A percentile compares a stretch with the other conserved stretches of the same genome.
These are phyloP conservation scores for Chloroceryle amazona DNA, from an alignment of 2,797 vertebrate species.

Conservation along the genomic window DNA sequence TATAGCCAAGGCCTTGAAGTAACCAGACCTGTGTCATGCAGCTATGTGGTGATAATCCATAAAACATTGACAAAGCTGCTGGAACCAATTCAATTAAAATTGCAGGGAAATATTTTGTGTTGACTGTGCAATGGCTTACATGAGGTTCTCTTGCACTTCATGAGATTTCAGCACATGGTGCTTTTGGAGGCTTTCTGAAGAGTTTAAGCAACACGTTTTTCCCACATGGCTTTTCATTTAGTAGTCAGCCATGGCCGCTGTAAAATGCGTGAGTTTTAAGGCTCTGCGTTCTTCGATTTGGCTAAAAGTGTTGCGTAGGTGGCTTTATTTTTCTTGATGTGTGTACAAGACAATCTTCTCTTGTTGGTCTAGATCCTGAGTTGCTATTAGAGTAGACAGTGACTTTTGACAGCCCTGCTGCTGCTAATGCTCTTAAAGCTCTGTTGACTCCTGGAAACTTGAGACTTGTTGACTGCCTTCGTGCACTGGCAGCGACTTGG, in stretches of 20 bases:
- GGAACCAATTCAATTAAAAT: neutral
- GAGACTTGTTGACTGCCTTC: conserved; percentile 42
- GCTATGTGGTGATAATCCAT: neutral
- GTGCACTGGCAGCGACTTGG: neutral
- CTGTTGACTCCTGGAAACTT: conserved; percentile 1
- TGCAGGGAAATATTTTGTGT: neutral
- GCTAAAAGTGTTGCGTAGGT: rapidly evolving
- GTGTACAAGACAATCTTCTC: neutral
- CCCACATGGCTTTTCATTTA: neutral
- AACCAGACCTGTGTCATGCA: neutral
- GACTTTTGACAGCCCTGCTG: neutral
- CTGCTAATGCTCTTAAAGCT: neutral
- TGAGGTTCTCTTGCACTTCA: neutral
- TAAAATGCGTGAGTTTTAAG: neutral
- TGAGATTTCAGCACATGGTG: neutral
- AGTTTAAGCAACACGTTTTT: neutral
- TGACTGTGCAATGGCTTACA: neutral
- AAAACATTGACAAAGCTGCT: neutral
- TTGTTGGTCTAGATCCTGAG: neutral
- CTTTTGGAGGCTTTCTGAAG: neutral
- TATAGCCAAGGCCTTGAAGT: neutral
- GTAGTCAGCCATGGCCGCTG: neutral
- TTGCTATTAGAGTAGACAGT: neutral
- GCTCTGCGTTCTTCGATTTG: neutral
- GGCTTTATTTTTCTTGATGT: neutral